Base-by-base conservation (phyloP, 2,888 invertebrate genomes). In the Eueremaeus valkanovi region DNA sequence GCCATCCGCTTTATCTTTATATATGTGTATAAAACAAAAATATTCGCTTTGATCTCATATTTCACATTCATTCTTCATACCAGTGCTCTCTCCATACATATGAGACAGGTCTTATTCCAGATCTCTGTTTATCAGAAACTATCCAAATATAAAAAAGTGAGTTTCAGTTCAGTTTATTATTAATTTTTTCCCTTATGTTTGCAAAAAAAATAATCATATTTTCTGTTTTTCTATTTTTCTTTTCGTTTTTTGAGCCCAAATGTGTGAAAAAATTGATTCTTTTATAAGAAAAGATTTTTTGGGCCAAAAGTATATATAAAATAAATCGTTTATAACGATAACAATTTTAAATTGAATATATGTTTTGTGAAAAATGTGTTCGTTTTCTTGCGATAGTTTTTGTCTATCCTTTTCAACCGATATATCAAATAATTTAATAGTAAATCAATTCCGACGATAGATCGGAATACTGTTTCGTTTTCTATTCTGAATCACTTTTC, bases 381-480 rank as follows among this genome's bases (percentile, higher is more conserved):
- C 36, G 11, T 11, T 36, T 11, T 36, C 36, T 36, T 36, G 11
- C 27, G 1, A 55, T 16, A 45, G 2, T 45, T 6, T 45, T 45
- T 45, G 45, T 45, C 45, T 45, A 45, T 45, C 18, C 18, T 45
- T 55, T 5, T 27, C 55, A 51, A 51, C n/a, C 1, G 21, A 51
- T 51, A n/a, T 51, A 51, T 51, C 51, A 51, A 51, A 51, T 51
- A 51, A 51, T 51, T 51, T 51, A 51, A 51, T 51, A 51, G 51
- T n/a, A 8, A 51, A 51, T 51, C 51, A n/a, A 51, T 51, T 51
- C 51, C 3, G 8, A 51, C n/a, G n/a, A n/a, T n/a, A n/a, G n/a
- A n/a, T n/a, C n/a, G n/a, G n/a, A n/a, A n/a, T n/a, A n/a, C n/a
- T n/a, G n/a, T n/a, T n/a, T n/a, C n/a, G n/a, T n/a, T n/a, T n/a